Conservation (phyloP, 23 tunicate species). For the Botrylloides violaceus region DNA sequence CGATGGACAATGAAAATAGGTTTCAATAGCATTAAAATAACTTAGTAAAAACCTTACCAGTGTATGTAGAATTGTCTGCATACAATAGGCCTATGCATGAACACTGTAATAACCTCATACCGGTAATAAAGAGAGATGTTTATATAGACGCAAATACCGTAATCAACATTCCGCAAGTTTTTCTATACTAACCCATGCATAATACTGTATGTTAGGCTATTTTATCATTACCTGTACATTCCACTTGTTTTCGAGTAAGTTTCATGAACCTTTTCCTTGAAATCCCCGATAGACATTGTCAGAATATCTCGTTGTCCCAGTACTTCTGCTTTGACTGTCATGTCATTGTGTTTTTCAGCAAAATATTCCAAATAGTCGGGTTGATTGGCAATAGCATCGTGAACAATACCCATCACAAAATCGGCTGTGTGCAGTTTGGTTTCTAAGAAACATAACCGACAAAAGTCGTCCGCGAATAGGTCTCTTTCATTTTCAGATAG, state of each 20-base stretch:
- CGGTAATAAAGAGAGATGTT: background rate
- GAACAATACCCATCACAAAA: constrained; percentile 94
- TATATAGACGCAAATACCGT: background rate
- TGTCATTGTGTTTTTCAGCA: constrained; percentile 61
- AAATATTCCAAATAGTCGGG: constrained; percentile 89
- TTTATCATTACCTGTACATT: constrained; percentile 73
- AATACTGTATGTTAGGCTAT: too few species aligned
- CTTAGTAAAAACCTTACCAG: too few species aligned
- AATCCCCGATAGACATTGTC: constrained; percentile 58
- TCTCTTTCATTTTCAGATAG: constrained; percentile 42
- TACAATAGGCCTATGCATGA: background rate
- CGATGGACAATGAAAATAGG: too few species aligned
- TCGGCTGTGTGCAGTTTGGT: constrained; percentile 32
- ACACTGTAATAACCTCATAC: background rate
- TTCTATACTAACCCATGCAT: too few species aligned
- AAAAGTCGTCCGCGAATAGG: constrained; percentile 71
- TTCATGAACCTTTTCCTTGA: constrained; percentile 55
- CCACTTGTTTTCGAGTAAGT: constrained; percentile 72
- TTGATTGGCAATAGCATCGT: constrained; percentile 47
- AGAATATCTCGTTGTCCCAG: constrained; percentile 73
- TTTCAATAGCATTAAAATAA: too few species aligned
- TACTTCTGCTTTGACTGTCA: constrained; percentile 73
- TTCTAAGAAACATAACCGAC: constrained; percentile 62
- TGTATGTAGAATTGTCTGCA: too few species aligned
- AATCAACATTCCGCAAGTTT: background rate